A percentile compares a stretch with the other conserved stretches of the same genome.
Conservation (phyloP, 2,888 invertebrate genomes). For the Fissipunctia ypsillon region DNA sequence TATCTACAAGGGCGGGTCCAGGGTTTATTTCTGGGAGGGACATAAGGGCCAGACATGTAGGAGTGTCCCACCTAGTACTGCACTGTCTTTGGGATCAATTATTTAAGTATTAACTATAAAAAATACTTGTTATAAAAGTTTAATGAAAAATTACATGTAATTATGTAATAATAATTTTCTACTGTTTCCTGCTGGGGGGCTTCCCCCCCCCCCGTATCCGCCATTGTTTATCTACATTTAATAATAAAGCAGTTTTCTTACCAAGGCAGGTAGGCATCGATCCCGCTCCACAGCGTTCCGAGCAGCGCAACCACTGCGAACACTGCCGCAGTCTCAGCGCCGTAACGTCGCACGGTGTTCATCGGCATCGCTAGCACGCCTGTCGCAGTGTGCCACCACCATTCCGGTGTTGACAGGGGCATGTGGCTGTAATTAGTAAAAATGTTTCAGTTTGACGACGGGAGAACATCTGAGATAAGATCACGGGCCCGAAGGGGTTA, state of each 20-base stretch:
- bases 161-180: too few relatives aligned
- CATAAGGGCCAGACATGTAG: too few relatives aligned
- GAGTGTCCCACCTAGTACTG: too few relatives aligned
- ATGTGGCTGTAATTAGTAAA: conserved; percentile 88
- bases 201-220: too few relatives aligned
- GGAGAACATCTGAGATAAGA: background rate
- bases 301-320: conserved; percentile 93
- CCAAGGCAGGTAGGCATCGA: conserved; percentile 94
- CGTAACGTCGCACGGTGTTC: conserved; percentile 94
- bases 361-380: conserved; percentile 95
- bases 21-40: too few relatives aligned
- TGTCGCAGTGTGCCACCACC: conserved; percentile 96
- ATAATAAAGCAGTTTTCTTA: conserved; percentile 74
- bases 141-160: too few relatives aligned
- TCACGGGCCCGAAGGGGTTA: background rate
- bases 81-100: too few relatives aligned
- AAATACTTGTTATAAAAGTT: too few relatives aligned
- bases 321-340: conserved; percentile 93
- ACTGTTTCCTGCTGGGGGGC: too few relatives aligned
- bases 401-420: conserved; percentile 95
- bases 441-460: background rate
- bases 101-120: too few relatives aligned
- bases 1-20: too few relatives aligned
- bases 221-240: too few relatives aligned
- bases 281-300: conserved; percentile 95